Evolutionary conservation across 1,140 invertebrate genomes (phyloP).

Genomic region (Philopotamus ludificatus): DNA sequence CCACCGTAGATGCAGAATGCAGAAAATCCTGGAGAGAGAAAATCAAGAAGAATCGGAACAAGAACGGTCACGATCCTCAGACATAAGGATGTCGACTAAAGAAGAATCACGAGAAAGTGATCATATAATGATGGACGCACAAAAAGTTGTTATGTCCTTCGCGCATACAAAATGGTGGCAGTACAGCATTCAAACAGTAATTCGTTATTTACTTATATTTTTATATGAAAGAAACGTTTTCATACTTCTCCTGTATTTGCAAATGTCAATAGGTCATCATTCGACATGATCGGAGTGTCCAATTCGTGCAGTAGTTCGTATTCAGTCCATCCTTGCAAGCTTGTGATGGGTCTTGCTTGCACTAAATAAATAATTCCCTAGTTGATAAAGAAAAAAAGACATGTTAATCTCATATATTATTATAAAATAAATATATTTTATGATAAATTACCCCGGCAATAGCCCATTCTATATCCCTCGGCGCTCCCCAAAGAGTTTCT

Average conservation of each 20-base stretch:
- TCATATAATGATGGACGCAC: too few species aligned
- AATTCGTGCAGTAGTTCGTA: slow-evolving; percentile 73
- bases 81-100: too few species aligned
- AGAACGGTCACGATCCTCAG: too few species aligned
- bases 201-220: background rate
- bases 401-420: slow-evolving; percentile 8
- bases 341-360: slow-evolving; percentile 75
- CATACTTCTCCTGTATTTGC: slow-evolving; percentile 67
- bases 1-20: too few species aligned
- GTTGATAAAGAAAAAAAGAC: slow-evolving; percentile 26
- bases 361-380: slow-evolving; percentile 62
- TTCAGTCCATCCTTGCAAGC: slow-evolving; percentile 66
- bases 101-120: too few species aligned
- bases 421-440: slow-evolving; percentile 10
- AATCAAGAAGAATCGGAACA: too few species aligned
- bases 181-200: too few species aligned
- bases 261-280: slow-evolving; percentile 56
- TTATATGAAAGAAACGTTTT: background rate
- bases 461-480: slow-evolving; percentile 78
- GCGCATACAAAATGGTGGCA: too few species aligned
- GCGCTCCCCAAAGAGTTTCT: slow-evolving; percentile 64
- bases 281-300: slow-evolving; percentile 61
- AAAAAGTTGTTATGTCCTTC: too few species aligned
- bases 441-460: slow-evolving; percentile 51
- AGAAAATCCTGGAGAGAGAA: too few species aligned